Evolutionary conservation across 2,113 vertebrate species (phyloP), one percentile per base, ranked within the genome.

Genomic region (Entelurus aequoreus): DNA sequence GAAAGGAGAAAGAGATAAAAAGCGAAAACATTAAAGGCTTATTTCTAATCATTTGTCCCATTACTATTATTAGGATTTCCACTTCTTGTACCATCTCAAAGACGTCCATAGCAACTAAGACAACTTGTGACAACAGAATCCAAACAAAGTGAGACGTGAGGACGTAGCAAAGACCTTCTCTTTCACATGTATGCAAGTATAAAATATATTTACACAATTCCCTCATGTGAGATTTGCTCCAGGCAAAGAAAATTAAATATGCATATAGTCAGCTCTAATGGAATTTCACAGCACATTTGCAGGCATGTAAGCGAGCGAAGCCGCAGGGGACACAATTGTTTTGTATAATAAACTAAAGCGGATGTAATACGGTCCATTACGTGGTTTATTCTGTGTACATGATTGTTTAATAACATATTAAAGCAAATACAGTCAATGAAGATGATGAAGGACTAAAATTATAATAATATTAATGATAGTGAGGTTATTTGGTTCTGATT

Each of bases 241-340:
- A 19, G 48, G 4, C 14, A 5, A 8, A 5, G 19, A 28, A 52
- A 28, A 52, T 52, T 1, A 21, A 52, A 52, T 52, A 52, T 28
- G 19, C 50, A 52, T 52, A 10, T 12, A 52, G 16, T 28, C 50
- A 52, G 19, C 19, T 5, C 50, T 52, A 21, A 52, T 52, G 50
- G 19, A 21, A 21, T 8, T 9, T 21, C 50, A 28, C 50, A 28
- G 19, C 50, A 6, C 15, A 48, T 6, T 19, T 52, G 19, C 21
- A 28, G 16, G 50, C 50, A 28, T 11, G 50, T 19, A 51, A 28
- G 28, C 28, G 28, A 28, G 28, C n/a, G 49, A n/a, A 54, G 46
- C 48, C 46, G 57, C 11, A 42, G 48, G 12, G 38, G 65, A 59
- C 8, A 38, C 5, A 70, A 52, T 7, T 55, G 7, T 44, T 65